phyloP scores from a whole-genome alignment of 2,113 vertebrate genomes.

The Ailurus styani region DNA sequence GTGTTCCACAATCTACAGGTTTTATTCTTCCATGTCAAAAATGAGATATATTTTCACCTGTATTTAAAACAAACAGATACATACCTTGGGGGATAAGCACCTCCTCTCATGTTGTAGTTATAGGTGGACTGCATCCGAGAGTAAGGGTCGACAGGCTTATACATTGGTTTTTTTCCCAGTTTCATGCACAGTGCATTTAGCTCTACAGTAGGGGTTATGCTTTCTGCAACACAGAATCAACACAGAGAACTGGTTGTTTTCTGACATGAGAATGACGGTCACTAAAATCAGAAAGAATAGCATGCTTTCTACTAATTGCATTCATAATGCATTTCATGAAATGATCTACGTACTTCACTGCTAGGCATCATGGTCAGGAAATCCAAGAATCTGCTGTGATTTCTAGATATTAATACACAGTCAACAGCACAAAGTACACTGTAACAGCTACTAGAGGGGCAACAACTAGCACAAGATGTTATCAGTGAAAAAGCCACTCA shows the following conservation, averaged over 20 bases:
- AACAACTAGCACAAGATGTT: background rate
- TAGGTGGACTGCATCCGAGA: conserved; percentile 95
- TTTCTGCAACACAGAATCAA: conserved; percentile 84
- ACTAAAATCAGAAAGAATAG: background rate
- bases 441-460: background rate
- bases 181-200: conserved; percentile 97
- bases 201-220: conserved; percentile 93
- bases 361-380: background rate
- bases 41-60: background rate
- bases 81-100: conserved; percentile 93
- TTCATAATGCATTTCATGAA: background rate
- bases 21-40: background rate
- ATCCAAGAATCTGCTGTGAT: conserved; percentile 25
- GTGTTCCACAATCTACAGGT: background rate
- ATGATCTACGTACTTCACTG: background rate
- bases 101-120: conserved; percentile 91
- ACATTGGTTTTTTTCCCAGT: conserved; percentile 96
- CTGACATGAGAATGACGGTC: background rate
- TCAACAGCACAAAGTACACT: background rate
- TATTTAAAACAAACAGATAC: conserved; percentile 59
- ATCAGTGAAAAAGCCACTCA: conserved; percentile 1
- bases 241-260: conserved; percentile 3
- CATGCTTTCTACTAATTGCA: background rate
- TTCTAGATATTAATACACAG: background rate
- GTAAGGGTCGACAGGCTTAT: conserved; percentile 95